Percentiles rank a stretch among this genome's conserved stretches.
These are phyloP conservation scores for Urosaurus nigricauda DNA, from an alignment of 2,797 vertebrate genomes.

Conservation along the genomic window DNA sequence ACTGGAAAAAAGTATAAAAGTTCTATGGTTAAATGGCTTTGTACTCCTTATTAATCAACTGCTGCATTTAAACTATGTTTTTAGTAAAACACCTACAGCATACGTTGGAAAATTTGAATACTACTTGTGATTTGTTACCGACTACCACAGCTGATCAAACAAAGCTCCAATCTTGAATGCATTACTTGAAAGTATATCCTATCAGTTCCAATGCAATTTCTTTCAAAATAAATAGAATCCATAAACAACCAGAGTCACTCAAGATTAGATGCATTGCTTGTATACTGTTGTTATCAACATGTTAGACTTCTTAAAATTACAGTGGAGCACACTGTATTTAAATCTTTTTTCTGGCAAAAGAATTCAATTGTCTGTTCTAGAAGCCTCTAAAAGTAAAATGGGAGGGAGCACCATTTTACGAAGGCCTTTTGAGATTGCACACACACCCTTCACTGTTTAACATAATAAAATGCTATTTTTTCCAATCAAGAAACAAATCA, in stretches of 20 bases:
- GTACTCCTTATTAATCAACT: not conserved
- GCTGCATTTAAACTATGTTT: not conserved
- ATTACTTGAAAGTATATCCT: not conserved
- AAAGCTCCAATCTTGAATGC: not conserved
- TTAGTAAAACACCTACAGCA: not conserved
- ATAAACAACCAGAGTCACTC: not conserved
- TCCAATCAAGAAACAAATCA: too few relatives aligned
- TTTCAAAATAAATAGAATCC: slow-evolving; percentile 15
- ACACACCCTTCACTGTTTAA: too few relatives aligned
- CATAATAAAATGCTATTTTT: too few relatives aligned
- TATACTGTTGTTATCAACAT: not conserved
- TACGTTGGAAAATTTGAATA: not conserved
- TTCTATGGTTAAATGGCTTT: not conserved
- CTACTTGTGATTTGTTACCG: not conserved
- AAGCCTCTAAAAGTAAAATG: too few relatives aligned
- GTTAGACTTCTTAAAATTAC: not conserved
- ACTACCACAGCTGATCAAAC: not conserved
- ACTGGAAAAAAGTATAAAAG: not conserved
- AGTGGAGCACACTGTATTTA: not conserved
- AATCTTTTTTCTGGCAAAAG: too few relatives aligned
- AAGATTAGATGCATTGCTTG: not conserved
- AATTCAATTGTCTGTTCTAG: too few relatives aligned
- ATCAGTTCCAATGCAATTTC: not conserved
- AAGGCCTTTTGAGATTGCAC: too few relatives aligned
- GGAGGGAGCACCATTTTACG: too few relatives aligned